Evolutionary conservation across 2,113 vertebrate species (phyloP).

Genomic region (Abramis brama): DNA sequence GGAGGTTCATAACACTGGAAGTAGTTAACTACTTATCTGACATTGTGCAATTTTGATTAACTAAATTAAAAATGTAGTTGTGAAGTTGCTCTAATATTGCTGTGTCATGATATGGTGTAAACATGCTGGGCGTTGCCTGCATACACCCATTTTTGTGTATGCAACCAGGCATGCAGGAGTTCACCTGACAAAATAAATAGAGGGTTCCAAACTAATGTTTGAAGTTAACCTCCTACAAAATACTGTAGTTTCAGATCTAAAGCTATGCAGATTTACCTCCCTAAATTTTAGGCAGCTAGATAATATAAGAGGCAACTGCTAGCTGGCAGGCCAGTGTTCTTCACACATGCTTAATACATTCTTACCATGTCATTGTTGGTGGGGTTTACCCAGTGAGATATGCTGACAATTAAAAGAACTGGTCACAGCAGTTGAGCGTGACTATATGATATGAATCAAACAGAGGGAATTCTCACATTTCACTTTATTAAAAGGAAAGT

Average conservation of each 20-base stretch:
- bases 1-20: not conserved
- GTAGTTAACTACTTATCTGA: not conserved
- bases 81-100: not conserved
- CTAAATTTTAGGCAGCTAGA: not conserved
- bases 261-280: too few species aligned
- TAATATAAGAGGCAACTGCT: not conserved
- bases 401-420: conserved; percentile 9
- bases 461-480: conserved; percentile 35
- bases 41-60: not conserved
- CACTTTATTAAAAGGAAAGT: conserved; percentile 41
- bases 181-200: not conserved
- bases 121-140: not conserved
- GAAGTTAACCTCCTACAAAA: not conserved
- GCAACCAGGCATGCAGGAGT: not conserved
- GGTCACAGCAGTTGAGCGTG: not conserved
- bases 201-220: not conserved
- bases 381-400: not conserved
- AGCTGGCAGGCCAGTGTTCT: conserved; percentile 2
- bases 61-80: not conserved
- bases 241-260: not conserved
- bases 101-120: not conserved
- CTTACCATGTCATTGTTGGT: not conserved
- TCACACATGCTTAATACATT: conserved; percentile 25
- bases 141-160: not conserved
- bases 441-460: conserved; percentile 22